Base-by-base conservation (phyloP, 2,113 vertebrate species). In the Vulpes ferrilata region DNA sequence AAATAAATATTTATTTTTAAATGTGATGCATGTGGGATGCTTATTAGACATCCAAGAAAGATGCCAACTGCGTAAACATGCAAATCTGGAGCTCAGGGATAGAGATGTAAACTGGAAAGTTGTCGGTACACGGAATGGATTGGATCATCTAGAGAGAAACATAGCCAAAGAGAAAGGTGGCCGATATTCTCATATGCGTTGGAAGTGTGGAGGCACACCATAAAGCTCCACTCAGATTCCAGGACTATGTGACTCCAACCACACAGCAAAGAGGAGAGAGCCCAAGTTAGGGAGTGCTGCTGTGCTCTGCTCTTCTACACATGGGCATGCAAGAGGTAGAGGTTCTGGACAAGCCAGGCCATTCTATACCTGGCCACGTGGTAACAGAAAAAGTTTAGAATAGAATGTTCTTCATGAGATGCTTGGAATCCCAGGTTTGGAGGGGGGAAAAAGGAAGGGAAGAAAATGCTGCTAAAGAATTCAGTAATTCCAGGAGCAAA, bases 341-440 rank as follows among this genome's bases (percentile, higher is more conserved):
- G 9, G 11, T 11, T 43, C 78, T 69, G 9, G 11, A 48, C 62
- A 51, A 62, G 51, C 62, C 23, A 84, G 27, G 22, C 57, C 43
- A 64, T 48, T 23, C 86, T 48, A 1, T 11, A 79, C 17, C 38
- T 38, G 38, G 43, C 32, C 15, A 20, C 53, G 23, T n/a, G 59
- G 20, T 87, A 94, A 92, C 4, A 55, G 43, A n/a, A 43, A 65
- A 93, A 35, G 23, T 60, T 62, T 96, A n/a, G 71, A 96, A 92
- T 1, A 11, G 16, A 4, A 3, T 6, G 81, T 97, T 82, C 38
- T 73, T 71, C 17, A 85, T 38, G 79, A 93, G n/a, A 84, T 12
- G 79, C 27, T 38, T 57, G 65, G 51, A 76, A 79, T 65, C 23
- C 71, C 78, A 81, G 62, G n/a, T 7, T n/a, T 88, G 65, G 8